Base-by-base conservation (phyloP, 92 coral and sea anemone genomes). In the Phenganax marumi region DNA sequence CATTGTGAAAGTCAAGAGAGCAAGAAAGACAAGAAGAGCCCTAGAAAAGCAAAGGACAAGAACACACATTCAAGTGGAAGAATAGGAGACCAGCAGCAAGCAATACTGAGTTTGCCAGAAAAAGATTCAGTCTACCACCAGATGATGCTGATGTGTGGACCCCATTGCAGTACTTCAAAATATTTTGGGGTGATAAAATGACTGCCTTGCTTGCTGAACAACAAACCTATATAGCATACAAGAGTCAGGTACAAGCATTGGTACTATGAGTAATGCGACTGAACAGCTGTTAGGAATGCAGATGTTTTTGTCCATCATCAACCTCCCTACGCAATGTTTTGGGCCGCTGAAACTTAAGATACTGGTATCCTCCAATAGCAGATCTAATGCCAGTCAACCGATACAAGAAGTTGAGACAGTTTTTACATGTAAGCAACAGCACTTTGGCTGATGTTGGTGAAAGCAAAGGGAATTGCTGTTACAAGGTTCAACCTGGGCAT, bases 391-490 rank as follows among this genome's bases (percentile, higher is more conserved):
- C 76, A 12, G 12, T 76, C 2, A 84, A 84, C 68, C 68, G 77
- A 19, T 84, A 70, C 78, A 68, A 82, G 48, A 82, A 82, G 68
- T 54, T 82, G 60, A 56, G 77, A 56, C 80, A 70, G n/a, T 84
- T 75, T 76, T 76, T 84, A 50, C 78, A 84, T 53, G 73, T 73
- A 55, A 84, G 74, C 43, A 77, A 75, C 82, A 64, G 26, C 46
- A 50, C 78, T 22, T 17, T 61, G 48, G 68, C 81, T 12, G 14
- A 16, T 18, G 16, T 24, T 1, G 19, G 56, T 47, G 60, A 73
- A n/a, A 56, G 48, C 39, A 60, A 60, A 72, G 72, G 70, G 70
- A 73, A 73, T 13, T 13, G 75, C 17, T 24, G 69, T 5, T 82
- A 70, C 52, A 82, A 82, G 53, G 66, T 71, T 18, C 69, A 54